phyloP scores from a whole-genome alignment of 2,113 vertebrate genomes.

The Tragulus kanchil region DNA sequence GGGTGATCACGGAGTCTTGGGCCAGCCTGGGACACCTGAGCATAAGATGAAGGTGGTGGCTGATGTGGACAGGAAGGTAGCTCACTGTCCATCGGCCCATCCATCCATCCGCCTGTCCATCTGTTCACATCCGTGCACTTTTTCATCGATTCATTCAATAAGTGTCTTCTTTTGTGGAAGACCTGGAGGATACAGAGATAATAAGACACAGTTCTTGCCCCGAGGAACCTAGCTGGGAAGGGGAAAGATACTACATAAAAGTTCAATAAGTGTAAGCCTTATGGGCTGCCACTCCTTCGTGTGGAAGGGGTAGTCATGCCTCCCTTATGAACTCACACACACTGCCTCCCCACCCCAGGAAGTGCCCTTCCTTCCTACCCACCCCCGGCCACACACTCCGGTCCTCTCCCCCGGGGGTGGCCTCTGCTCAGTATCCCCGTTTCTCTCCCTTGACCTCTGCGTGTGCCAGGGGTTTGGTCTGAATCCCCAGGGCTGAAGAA shows the following conservation, averaged over 20 bases:
- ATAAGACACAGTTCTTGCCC: too few relatives aligned
- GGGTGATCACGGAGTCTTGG: neutral
- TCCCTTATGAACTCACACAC: neutral
- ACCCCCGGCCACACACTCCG: neutral
- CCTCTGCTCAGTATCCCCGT: neutral
- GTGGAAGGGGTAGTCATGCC: neutral
- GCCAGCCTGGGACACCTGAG: neutral
- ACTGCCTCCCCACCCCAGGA: too few relatives aligned
- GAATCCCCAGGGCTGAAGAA: neutral
- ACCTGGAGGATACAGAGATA: neutral
- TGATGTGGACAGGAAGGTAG: neutral
- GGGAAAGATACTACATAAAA: too few relatives aligned
- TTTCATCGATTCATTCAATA: neutral
- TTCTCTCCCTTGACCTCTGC: conserved; percentile 1
- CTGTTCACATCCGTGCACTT: neutral
- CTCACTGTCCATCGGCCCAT: neutral
- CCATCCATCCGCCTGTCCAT: neutral
- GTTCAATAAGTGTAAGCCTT: too few relatives aligned
- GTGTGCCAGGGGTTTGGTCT: neutral
- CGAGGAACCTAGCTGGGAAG: too few relatives aligned
- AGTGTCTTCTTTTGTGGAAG: neutral
- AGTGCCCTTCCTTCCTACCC: neutral
- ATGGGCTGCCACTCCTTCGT: neutral
- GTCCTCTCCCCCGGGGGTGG: neutral
- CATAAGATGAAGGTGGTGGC: neutral